Evolutionary conservation across 2,797 vertebrate genomes (phyloP).

Genomic region (Telmatherina bonti): DNA sequence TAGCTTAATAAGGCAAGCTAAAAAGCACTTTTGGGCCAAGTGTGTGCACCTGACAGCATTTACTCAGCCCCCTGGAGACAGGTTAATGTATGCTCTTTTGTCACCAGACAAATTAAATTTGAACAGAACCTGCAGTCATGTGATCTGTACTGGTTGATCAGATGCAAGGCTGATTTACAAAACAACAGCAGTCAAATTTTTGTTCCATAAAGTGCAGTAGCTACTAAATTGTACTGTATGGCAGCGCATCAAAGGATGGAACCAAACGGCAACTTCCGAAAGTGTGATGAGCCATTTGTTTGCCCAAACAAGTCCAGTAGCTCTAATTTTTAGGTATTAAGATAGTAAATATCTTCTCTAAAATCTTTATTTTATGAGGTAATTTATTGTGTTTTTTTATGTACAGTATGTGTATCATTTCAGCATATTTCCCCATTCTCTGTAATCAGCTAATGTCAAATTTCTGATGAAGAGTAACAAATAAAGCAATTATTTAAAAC

Average conservation of each 20-base stretch:
- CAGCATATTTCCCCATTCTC: constrained; percentile 73
- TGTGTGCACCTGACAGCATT: constrained; percentile 53
- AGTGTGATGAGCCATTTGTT: constrained; percentile 75
- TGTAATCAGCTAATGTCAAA: constrained; percentile 81
- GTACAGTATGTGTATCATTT: constrained; percentile 80
- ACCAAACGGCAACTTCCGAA: constrained; percentile 76
- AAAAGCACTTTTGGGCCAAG: constrained; percentile 80
- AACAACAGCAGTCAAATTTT: constrained; percentile 45
- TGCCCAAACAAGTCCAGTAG: constrained; percentile 75
- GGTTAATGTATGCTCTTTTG: constrained; percentile 57
- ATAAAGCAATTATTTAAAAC: constrained; percentile 81
- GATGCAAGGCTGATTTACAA: constrained; percentile 40
- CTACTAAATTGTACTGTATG: constrained; percentile 71
- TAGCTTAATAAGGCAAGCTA: constrained; percentile 66
- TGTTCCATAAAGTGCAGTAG: constrained; percentile 45
- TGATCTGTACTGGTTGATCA: constrained; percentile 56
- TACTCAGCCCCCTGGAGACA: constrained; percentile 46
- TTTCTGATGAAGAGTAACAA: constrained; percentile 78
- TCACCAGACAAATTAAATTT: constrained; percentile 36
- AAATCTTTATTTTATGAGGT: constrained; percentile 80
- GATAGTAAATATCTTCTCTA: constrained; percentile 77
- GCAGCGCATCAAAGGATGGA: constrained; percentile 67
- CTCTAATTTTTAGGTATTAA: constrained; percentile 76
- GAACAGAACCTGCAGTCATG: constrained; percentile 51
- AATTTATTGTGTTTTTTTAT: constrained; percentile 81